Evolutionary conservation across 2,888 invertebrate species (phyloP), one percentile per base, ranked within the genome.

Genomic region (Kuschelorhynchus macadamiae): DNA sequence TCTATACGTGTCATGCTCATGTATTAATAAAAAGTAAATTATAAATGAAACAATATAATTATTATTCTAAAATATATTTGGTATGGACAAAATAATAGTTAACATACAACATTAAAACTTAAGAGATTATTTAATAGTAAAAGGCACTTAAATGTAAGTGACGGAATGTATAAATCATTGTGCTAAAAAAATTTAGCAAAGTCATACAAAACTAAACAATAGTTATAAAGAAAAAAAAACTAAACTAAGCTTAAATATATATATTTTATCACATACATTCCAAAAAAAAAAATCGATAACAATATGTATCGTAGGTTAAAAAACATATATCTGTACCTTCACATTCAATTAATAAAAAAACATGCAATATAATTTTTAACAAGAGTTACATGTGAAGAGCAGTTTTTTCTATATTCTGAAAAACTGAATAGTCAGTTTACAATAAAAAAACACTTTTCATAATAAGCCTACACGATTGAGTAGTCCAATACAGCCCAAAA

Each of bases 241-340:
- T 57, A 25, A 56, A 16, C 11, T 59, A 56, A 49, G 32, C 55
- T 42, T 53, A 39, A 55, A 39, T 33, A 62, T 36, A 67, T 52
- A 50, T 53, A 41, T 20, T 59, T 69, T 69, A 69, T 69, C 68
- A 68, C 68, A 68, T 64, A 57, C 63, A 64, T 68, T 64, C 64
- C 64, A 49, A 67, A 60, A 56, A 17, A 21, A 12, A 25, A 14
- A 20, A 47, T n/a, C n/a, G n/a, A n/a, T n/a, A n/a, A n/a, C n/a
- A n/a, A n/a, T n/a, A n/a, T n/a, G n/a, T n/a, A n/a, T n/a, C n/a
- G n/a, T n/a, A n/a, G n/a, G n/a, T n/a, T n/a, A n/a, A n/a, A n/a
- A n/a, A n/a, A n/a, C n/a, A n/a, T n/a, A n/a, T n/a, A n/a, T n/a
- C n/a, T n/a, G n/a, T n/a, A n/a, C n/a, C n/a, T n/a, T n/a, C n/a